Percentiles rank a stretch among this genome's conserved stretches.
Conservation (phyloP, 2,113 vertebrate genomes). For the Otocyon megalotis region DNA sequence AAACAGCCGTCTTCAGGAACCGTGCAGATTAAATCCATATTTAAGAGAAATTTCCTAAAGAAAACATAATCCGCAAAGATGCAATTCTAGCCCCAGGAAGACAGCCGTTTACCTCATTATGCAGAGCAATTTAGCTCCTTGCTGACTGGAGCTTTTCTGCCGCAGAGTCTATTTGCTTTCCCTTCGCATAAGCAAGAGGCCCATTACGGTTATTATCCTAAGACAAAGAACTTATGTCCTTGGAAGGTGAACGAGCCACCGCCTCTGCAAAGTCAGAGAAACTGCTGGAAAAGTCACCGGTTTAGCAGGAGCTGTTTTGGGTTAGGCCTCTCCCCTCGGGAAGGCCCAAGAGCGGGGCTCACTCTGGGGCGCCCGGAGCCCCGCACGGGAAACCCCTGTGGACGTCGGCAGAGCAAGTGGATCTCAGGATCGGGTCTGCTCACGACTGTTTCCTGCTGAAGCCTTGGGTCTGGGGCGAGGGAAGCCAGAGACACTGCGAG, state of each 20-base stretch:
- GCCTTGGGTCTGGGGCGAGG: neutral
- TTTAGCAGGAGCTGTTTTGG: too few species aligned
- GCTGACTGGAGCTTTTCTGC: constrained; percentile 29
- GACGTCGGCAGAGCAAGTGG: rapidly evolving
- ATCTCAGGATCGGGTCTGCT: neutral
- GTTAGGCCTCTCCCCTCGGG: rapidly evolving
- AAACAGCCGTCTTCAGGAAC: neutral
- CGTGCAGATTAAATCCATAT: constrained; percentile 7
- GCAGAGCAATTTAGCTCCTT: constrained; percentile 1
- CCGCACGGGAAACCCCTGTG: neutral
- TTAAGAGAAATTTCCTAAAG: constrained; percentile 52
- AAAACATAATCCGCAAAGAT: constrained; percentile 50
- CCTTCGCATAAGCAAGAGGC: constrained; percentile 39
- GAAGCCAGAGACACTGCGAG: neutral
- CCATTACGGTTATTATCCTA: constrained; percentile 16
- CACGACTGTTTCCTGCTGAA: neutral
- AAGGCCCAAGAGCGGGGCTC: neutral
- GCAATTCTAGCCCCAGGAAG: neutral
- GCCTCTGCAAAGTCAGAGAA: neutral
- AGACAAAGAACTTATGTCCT: constrained; percentile 48
- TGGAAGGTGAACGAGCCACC: neutral
- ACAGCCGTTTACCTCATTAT: neutral
- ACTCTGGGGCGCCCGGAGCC: rapidly evolving
- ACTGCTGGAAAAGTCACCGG: neutral
- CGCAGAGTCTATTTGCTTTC: constrained; percentile 46